phyloP scores from a whole-genome alignment of 2,113 vertebrate genomes.

The Larimichthys crocea region DNA sequence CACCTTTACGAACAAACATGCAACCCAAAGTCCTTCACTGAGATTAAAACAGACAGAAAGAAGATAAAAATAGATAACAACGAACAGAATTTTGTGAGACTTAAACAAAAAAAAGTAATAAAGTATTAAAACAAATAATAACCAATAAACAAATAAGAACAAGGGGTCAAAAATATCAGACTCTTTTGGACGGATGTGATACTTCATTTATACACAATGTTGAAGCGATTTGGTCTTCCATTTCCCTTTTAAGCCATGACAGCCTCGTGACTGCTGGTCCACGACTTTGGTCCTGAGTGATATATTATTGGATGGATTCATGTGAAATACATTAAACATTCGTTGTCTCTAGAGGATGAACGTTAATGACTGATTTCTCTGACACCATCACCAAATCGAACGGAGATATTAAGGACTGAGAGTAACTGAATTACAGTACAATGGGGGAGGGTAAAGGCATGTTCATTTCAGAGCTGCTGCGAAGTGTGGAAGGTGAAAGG shows the following conservation, averaged over 20 bases:
- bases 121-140: too few species aligned
- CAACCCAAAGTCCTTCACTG: too few species aligned
- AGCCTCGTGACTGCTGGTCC: too few species aligned
- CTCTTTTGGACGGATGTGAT: too few species aligned
- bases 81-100: too few species aligned
- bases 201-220: background rate
- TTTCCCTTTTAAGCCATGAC: too few species aligned
- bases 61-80: too few species aligned
- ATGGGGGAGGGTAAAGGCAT: background rate
- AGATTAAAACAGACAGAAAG: too few species aligned
- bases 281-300: background rate
- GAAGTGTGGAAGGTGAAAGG: background rate
- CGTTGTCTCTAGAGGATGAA: background rate
- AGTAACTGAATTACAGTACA: background rate
- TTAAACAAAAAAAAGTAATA: too few species aligned
- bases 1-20: too few species aligned
- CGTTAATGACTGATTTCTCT: background rate
- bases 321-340: background rate
- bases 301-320: background rate
- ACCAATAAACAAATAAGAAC: too few species aligned
- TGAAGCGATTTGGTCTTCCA: background rate
- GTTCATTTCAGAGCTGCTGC: background rate
- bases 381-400: background rate
- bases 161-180: too few species aligned
- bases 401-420: background rate